These are phyloP conservation scores for Xenopus petersii DNA, from an alignment of 2,797 vertebrate species.

Conservation along the genomic window DNA sequence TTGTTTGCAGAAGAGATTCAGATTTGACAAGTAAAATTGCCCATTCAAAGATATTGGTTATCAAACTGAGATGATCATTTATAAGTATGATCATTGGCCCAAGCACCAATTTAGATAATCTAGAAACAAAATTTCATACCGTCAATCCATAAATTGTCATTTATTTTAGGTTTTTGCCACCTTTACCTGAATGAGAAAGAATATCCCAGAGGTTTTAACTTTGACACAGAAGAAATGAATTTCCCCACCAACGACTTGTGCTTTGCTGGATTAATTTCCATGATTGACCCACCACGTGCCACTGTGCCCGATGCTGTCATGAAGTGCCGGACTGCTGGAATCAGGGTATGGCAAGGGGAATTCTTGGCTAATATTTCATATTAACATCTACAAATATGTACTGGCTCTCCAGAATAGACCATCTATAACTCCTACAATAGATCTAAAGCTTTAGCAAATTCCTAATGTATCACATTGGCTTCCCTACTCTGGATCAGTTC, in stretches of 20 bases:
- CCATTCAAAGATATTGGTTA: no score
- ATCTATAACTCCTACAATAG: no score
- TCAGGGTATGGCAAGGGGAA: conserved; percentile 65
- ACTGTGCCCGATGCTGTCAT: conserved; percentile 83
- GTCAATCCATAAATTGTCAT: no score
- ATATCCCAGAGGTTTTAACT: conserved; percentile 70
- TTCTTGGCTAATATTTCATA: background rate
- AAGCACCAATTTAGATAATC: no score
- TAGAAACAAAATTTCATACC: no score
- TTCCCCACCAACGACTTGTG: conserved; percentile 76
- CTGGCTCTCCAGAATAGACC: background rate
- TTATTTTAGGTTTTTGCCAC: conserved; percentile 70
- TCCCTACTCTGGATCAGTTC: background rate
- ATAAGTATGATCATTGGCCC: no score
- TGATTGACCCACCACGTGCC: conserved; percentile 84
- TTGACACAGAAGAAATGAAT: conserved; percentile 77
- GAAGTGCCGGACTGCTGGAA: conserved; percentile 83
- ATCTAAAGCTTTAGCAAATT: no score
- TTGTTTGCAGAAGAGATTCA: no score
- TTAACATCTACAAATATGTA: background rate
- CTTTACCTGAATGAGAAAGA: conserved; percentile 78
- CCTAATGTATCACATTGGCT: no score
- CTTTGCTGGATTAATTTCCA: conserved; percentile 81
- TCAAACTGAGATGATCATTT: no score
- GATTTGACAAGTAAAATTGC: no score